Conservation (phyloP, 2,113 vertebrate genomes). For the Toxotes jaculatrix region DNA sequence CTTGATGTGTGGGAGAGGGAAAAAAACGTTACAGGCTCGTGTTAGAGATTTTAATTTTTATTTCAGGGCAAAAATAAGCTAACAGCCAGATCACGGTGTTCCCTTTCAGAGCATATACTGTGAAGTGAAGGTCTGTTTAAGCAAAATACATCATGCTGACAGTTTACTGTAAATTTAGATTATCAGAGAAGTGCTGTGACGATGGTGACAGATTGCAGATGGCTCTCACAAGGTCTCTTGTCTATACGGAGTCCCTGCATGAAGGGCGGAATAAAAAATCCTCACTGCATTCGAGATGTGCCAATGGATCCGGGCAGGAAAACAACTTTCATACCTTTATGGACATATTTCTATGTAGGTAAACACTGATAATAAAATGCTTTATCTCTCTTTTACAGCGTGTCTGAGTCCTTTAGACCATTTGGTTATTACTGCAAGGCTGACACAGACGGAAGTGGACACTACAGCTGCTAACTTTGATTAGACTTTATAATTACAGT, state of each 20-base stretch:
- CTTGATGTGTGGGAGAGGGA: background rate
- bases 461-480: slow-evolving; percentile 7
- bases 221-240: slow-evolving; percentile 72
- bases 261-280: slow-evolving; percentile 44
- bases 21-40: background rate
- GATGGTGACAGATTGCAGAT: slow-evolving; percentile 75
- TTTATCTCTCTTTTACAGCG: background rate
- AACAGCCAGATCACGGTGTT: slow-evolving; percentile 25
- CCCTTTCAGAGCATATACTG: slow-evolving; percentile 49
- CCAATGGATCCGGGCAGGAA: slow-evolving; percentile 24
- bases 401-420: background rate
- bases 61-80: slow-evolving; percentile 12
- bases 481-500: background rate
- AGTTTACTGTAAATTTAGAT: slow-evolving; percentile 83
- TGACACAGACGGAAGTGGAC: background rate
- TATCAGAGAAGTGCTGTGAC: slow-evolving; percentile 78
- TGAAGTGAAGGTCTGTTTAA: slow-evolving; percentile 75
- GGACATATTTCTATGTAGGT: slow-evolving; percentile 44
- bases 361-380: slow-evolving; percentile 24
- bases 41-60: slow-evolving; percentile 21
- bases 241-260: slow-evolving; percentile 45
- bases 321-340: slow-evolving; percentile 25
- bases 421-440: background rate
- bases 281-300: slow-evolving; percentile 33
- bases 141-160: slow-evolving; percentile 75